Percentiles rank a stretch among this genome's conserved stretches.
Evolutionary conservation across 1,140 invertebrate genomes (phyloP).

Genomic region (Triops longicaudatus): DNA sequence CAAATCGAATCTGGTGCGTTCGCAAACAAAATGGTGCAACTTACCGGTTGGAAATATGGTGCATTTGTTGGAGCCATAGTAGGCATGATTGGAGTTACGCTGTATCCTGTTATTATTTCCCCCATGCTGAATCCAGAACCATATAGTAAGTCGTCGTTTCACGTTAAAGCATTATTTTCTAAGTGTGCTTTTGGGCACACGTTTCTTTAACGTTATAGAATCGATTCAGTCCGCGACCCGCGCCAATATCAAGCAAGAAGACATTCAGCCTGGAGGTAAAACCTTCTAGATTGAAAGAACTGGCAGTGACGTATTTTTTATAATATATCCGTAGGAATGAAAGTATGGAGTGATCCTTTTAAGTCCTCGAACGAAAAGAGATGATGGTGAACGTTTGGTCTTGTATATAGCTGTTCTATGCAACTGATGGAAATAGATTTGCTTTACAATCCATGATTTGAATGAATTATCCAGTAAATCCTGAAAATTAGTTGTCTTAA

Average conservation of each 20-base stretch:
- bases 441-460: neutral
- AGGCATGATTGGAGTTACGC: conserved; percentile 44
- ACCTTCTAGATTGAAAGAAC: conserved; percentile 29
- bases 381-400: neutral
- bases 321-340: conserved; percentile 50
- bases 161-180: neutral
- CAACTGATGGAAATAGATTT: neutral
- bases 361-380: conserved; percentile 32
- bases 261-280: conserved; percentile 60
- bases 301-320: conserved; percentile 25
- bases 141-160: conserved; percentile 46
- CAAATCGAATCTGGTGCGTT: neutral
- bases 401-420: neutral
- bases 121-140: conserved; percentile 55
- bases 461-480: too few species aligned
- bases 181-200: conserved; percentile 2
- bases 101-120: conserved; percentile 54
- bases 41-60: conserved; percentile 51
- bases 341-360: conserved; percentile 60
- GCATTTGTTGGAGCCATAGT: conserved; percentile 50
- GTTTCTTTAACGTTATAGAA: conserved; percentile 43
- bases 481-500: too few species aligned
- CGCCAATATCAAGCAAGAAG: conserved; percentile 50
- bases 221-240: conserved; percentile 46
- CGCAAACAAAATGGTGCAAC: conserved; percentile 35